These are phyloP conservation scores for Acipenser transmontanus DNA, from an alignment of 2,797 vertebrate genomes.

Conservation along the genomic window DNA sequence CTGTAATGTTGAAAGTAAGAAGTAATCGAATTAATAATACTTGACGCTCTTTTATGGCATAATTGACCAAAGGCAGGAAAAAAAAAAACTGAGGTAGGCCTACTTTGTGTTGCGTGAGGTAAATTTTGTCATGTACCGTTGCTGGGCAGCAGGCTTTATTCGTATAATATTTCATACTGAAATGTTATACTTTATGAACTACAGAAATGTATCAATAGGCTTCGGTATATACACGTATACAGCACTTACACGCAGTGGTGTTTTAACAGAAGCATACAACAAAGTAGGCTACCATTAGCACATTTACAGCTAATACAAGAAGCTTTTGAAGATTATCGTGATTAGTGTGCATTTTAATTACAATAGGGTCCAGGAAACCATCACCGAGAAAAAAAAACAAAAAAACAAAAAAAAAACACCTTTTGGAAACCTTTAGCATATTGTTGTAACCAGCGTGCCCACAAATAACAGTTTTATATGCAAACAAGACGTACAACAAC, in stretches of 20 bases:
- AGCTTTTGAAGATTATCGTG: neutral
- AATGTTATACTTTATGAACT: neutral
- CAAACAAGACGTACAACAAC: constrained; percentile 11
- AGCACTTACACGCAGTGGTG: no score
- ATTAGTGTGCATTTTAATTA: neutral
- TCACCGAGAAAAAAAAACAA: neutral
- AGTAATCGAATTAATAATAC: no score
- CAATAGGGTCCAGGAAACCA: neutral
- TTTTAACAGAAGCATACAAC: neutral
- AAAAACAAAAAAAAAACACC: constrained; percentile 8
- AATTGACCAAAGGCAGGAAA: no score
- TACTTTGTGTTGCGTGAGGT: no score
- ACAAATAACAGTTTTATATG: constrained; percentile 22
- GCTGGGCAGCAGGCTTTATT: no score
- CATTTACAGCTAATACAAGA: neutral
- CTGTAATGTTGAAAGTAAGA: no score
- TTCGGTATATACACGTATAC: no score
- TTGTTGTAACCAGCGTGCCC: constrained; percentile 15
- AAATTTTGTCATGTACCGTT: no score
- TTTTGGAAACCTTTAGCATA: constrained; percentile 4
- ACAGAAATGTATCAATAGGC: no score
- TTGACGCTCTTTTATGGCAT: no score
- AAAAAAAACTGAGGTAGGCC: no score
- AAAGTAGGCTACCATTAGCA: neutral
- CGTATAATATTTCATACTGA: neutral